Conservation (phyloP, 2,888 invertebrate species). For the Melanophora roralis region DNA sequence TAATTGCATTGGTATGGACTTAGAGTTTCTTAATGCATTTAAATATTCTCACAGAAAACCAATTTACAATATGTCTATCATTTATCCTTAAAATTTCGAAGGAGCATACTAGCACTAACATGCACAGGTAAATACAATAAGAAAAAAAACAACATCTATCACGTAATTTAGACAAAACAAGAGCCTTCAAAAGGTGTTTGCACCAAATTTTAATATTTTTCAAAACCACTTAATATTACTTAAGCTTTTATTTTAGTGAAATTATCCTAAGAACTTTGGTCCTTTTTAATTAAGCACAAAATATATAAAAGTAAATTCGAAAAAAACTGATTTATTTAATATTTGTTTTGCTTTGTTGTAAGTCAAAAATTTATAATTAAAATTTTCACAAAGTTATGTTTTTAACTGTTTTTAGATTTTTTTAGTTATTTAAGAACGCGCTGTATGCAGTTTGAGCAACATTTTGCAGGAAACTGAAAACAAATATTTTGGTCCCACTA, state of each 20-base stretch:
- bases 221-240: no score
- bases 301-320: no score
- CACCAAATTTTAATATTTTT: no score
- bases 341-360: not conserved
- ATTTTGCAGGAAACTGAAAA: constrained; percentile 57
- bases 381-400: not conserved
- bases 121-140: constrained; percentile 28
- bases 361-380: not conserved
- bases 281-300: no score
- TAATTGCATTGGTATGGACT: not conserved
- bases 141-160: constrained; percentile 14
- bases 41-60: constrained; percentile 6
- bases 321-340: not conserved
- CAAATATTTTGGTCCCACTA: constrained; percentile 48
- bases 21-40: constrained; percentile 41
- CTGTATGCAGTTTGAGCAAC: constrained; percentile 54
- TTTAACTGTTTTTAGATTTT: not conserved
- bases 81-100: constrained; percentile 39
- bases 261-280: no score
- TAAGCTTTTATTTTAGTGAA: no score
- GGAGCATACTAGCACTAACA: not conserved
- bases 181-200: no score
- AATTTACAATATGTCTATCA: constrained; percentile 4
- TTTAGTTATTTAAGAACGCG: constrained; percentile 41
- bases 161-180: no score